Conservation (phyloP, 2,888 invertebrate genomes). For the Diachrysia chrysitis region DNA sequence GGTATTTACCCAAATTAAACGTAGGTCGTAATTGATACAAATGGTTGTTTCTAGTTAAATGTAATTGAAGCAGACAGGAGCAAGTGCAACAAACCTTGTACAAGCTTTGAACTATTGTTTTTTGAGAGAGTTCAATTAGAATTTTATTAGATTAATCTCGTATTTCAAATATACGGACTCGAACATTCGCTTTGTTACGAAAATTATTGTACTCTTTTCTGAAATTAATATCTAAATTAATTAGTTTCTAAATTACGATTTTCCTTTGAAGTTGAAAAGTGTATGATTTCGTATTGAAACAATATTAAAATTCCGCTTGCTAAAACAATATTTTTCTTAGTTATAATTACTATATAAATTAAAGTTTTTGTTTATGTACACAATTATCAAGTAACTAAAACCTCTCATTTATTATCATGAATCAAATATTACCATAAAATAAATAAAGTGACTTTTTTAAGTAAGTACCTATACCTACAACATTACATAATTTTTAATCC, state of each 20-base stretch:
- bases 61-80: constrained; percentile 78
- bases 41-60: constrained; percentile 86
- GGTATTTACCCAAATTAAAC: constrained; percentile 87
- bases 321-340: not conserved
- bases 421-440: not conserved
- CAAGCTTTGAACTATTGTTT: constrained; percentile 47
- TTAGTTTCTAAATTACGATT: not conserved
- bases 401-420: not conserved
- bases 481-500: not conserved
- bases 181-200: constrained; percentile 16
- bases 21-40: constrained; percentile 85
- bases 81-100: constrained; percentile 71
- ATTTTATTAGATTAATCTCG: constrained; percentile 44
- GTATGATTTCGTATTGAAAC: not conserved
- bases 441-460: not conserved
- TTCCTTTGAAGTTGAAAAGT: not conserved
- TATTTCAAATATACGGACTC: constrained; percentile 16
- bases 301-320: not conserved
- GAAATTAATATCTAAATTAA: constrained; percentile 9
- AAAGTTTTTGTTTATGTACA: not conserved
- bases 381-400: not conserved
- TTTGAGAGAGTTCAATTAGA: constrained; percentile 37
- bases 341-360: not conserved
- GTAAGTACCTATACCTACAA: not conserved
- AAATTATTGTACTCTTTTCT: constrained; percentile 10